Evolutionary conservation across 1,140 invertebrate species (phyloP).

Genomic region (Odontomachus brunneus): DNA sequence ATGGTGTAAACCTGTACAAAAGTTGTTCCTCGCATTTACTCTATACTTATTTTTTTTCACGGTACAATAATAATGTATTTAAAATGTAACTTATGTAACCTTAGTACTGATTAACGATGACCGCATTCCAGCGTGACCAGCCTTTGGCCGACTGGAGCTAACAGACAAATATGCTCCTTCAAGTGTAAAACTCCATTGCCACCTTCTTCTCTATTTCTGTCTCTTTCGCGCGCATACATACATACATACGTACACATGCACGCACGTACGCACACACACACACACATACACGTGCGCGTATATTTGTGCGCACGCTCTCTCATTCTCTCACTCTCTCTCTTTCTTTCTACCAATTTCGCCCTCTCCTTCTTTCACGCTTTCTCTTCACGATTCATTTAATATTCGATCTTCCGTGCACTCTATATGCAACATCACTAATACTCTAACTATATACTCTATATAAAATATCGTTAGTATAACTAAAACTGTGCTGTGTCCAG

Average conservation of each 20-base stretch:
- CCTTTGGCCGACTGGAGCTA: conserved; percentile 85
- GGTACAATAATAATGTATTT: conserved; percentile 85
- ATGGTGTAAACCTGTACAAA: conserved; percentile 85
- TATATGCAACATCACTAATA: conserved; percentile 83
- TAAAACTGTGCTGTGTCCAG: conserved; percentile 84
- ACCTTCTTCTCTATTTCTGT: conserved; percentile 42
- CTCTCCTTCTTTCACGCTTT: conserved; percentile 21
- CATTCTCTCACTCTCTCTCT: conserved; percentile 42
- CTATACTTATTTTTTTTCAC: conserved; percentile 79
- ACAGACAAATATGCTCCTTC: conserved; percentile 86
- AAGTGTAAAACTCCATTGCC: conserved; percentile 79
- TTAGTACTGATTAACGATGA: conserved; percentile 85
- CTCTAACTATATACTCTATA: conserved; percentile 86
- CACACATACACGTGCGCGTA: too few species aligned
- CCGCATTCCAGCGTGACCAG: conserved; percentile 85
- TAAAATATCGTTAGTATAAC: conserved; percentile 86
- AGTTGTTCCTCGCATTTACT: conserved; percentile 81
- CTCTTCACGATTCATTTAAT: conserved; percentile 49
- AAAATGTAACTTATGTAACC: conserved; percentile 85
- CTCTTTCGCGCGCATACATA: conserved; percentile 30
- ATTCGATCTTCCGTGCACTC: conserved; percentile 71
- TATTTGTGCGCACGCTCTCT: background rate
- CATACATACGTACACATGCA: background rate
- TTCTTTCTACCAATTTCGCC: conserved; percentile 42
- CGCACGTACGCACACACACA: too few species aligned